Base-by-base conservation (phyloP, 2,113 vertebrate genomes). In the Aspiorhynchus laticeps region DNA sequence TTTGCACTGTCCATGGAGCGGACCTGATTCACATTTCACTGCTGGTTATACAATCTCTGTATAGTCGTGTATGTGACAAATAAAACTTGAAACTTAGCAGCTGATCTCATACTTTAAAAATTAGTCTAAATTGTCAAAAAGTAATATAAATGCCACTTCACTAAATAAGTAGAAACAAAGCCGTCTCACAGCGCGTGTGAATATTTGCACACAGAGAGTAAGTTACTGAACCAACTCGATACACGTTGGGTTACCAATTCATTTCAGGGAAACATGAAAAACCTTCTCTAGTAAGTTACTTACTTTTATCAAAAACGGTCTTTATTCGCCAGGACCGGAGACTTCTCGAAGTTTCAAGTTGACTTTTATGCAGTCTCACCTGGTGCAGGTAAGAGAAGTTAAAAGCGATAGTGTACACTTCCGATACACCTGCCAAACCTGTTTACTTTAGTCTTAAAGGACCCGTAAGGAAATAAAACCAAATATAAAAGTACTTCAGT, bases 351-450 rank as follows among this genome's bases (percentile, higher is more conserved):
- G 38, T 84, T 71, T 61, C n/a, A 74, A 43, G 28, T 83, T 56
- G 69, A 41, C 24, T 85, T 71, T 41, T 59, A 63, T 12, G 38
- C 43, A 73, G 36, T 73, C 80, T 78, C 80, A 90, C 90, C 90
- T 91, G 84, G 28, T 80, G 15, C 87, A 90, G 90, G 88, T 90
- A 85, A 84, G 76, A 31, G 28, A 79, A 31, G 53, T 46, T 51
- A 14, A 11, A 43, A 36, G 31, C 17, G 26, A 38, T 19, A 5
- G 21, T 7, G 48, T 24, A 81, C 28, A 83, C 87, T 89, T 87
- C 82, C 88, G 65, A 65, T 71, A 86, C 88, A 91, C 91, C 88
- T 91, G 91, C 15, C 88, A 61, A 90, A 90, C 90, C 90, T 88
- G 90, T 90, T 74, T 33, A 71, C 75, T 63, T 36, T 59, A 31